These are phyloP conservation scores for Paracentrotus lividus DNA, from an alignment of 53 echinoderm and acorn worm species.

Conservation along the genomic window DNA sequence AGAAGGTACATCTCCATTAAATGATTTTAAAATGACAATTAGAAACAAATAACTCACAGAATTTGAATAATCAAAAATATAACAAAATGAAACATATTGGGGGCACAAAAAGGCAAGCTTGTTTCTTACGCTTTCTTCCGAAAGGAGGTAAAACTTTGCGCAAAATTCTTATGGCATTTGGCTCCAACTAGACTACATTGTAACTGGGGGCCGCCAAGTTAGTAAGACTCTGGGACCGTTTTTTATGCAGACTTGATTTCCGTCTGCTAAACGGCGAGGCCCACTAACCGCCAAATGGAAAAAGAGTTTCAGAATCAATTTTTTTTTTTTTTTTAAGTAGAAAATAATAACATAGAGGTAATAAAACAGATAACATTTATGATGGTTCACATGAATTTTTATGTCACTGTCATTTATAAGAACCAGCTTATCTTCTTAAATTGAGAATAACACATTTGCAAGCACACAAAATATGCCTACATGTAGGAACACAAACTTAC, in stretches of 20 bases:
- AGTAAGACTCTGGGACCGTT: constrained; percentile 63
- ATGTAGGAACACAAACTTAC: not conserved
- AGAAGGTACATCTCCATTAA: not conserved
- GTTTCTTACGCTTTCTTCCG: no score
- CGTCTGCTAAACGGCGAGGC: constrained; percentile 64
- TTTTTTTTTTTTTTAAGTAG: no score
- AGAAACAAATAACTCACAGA: no score
- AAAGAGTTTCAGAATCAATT: constrained; percentile 18
- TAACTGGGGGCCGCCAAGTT: constrained; percentile 41
- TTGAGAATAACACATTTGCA: not conserved
- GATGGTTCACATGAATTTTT: not conserved
- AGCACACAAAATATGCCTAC: not conserved
- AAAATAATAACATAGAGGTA: constrained; percentile 18
- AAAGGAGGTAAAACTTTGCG: no score
- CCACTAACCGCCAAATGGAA: constrained; percentile 27
- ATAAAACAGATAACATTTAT: not conserved
- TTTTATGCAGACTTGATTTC: constrained; percentile 63
- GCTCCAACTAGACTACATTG: no score
- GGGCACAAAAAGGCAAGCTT: no score
- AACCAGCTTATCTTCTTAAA: not conserved
- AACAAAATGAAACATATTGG: no score
- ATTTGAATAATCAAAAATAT: no score
- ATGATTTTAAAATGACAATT: no score
- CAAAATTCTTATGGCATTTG: no score
- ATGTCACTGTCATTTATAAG: not conserved